Conservation (phyloP, 2,888 invertebrate genomes). For the Eueremaeus valkanovi region DNA sequence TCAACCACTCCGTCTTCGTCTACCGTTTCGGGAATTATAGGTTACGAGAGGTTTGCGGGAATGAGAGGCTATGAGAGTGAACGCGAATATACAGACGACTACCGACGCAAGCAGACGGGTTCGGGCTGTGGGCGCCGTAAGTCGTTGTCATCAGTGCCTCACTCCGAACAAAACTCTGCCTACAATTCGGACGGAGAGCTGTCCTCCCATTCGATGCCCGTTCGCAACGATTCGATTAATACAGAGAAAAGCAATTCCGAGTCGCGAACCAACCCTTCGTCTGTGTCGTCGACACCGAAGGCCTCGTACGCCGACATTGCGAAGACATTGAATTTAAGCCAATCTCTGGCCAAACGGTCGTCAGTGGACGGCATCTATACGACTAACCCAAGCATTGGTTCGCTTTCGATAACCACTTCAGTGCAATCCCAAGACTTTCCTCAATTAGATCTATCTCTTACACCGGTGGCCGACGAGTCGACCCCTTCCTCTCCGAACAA, state of each 20-base stretch:
- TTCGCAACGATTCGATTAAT: slow-evolving; percentile 26
- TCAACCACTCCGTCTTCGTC: slow-evolving; percentile 21
- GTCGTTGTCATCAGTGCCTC: slow-evolving; percentile 30
- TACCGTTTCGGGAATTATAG: slow-evolving; percentile 11
- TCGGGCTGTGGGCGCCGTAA: slow-evolving; percentile 7
- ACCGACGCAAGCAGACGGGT: neutral
- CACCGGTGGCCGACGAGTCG: slow-evolving; percentile 1
- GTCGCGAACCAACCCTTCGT: slow-evolving; percentile 14
- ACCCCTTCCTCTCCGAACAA: slow-evolving; percentile 22
- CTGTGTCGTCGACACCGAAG: slow-evolving; percentile 29
- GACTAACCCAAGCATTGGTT: neutral
- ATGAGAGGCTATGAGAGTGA: slow-evolving; percentile 43
- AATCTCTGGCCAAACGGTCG: neutral
- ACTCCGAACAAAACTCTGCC: slow-evolving; percentile 38
- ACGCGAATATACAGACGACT: slow-evolving; percentile 40
- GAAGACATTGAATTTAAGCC: slow-evolving; percentile 26
- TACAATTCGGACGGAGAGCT: slow-evolving; percentile 38
- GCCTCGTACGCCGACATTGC: slow-evolving; percentile 43
- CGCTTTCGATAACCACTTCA: too few species aligned
- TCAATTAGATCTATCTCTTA: slow-evolving; percentile 18
- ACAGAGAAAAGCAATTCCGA: neutral
- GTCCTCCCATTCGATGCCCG: slow-evolving; percentile 31
- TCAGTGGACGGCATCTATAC: neutral
- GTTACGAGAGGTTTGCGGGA: neutral
- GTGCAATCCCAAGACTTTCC: slow-evolving; percentile 16